Evolutionary conservation across 1,140 invertebrate species (phyloP).

Genomic region (Solenopsis invicta): DNA sequence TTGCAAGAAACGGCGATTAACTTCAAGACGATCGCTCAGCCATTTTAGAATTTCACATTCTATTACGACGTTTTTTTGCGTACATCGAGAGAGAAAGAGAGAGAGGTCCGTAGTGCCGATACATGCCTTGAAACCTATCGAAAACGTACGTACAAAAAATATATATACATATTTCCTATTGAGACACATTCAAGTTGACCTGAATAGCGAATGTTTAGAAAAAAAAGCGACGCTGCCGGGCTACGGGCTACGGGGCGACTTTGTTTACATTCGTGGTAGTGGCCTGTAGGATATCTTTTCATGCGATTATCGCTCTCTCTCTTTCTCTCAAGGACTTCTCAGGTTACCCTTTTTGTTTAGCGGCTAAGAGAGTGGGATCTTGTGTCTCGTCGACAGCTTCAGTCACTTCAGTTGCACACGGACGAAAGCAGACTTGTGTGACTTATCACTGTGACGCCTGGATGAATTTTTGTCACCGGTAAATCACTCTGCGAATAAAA

Average conservation of each 20-base stretch:
- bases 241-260: background rate
- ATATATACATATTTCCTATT: background rate
- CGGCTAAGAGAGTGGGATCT: background rate
- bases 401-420: background rate
- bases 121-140: background rate
- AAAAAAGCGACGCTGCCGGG: background rate
- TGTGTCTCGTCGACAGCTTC: too few relatives aligned
- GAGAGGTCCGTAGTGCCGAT: background rate
- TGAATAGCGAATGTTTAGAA: background rate
- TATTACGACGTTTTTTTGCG: background rate
- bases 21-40: too few relatives aligned
- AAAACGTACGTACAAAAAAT: background rate
- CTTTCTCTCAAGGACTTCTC: constrained; percentile 67
- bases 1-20: background rate
- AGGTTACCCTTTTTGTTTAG: constrained; percentile 53
- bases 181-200: too few relatives aligned
- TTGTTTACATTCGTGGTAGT: constrained; percentile 58
- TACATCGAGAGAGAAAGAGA: too few relatives aligned
- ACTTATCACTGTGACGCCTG: background rate
- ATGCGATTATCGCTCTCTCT: background rate
- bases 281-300: background rate
- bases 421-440: background rate
- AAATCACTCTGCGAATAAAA: too few relatives aligned
- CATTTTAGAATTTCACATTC: too few relatives aligned
- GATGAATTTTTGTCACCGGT: background rate